Evolutionary conservation across 2,888 invertebrate species (phyloP).

Genomic region (Drosophila eohydei): DNA sequence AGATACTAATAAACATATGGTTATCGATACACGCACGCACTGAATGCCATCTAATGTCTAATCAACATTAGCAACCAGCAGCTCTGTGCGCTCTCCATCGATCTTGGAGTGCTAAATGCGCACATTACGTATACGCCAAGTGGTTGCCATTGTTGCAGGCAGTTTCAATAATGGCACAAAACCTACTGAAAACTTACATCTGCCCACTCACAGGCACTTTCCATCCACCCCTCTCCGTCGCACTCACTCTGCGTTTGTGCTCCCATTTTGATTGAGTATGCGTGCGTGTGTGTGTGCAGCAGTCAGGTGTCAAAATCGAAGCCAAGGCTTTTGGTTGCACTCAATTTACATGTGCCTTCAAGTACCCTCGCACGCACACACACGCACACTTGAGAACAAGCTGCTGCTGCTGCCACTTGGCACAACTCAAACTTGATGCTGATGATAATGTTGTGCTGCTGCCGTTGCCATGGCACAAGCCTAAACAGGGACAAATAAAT

Average conservation of each 20-base stretch:
- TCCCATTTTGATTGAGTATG: constrained; percentile 31
- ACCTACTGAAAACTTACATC: constrained; percentile 32
- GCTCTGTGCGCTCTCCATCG: constrained; percentile 5
- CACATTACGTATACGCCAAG: constrained; percentile 48
- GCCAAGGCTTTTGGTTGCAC: constrained; percentile 48
- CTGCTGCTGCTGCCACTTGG: constrained; percentile 29
- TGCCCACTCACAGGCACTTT: constrained; percentile 21
- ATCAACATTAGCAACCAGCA: constrained; percentile 14
- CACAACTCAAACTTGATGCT: constrained; percentile 28
- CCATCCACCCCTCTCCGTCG: neutral
- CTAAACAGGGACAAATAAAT: constrained; percentile 11
- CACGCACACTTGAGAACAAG: constrained; percentile 23
- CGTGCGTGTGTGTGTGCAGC: constrained; percentile 19
- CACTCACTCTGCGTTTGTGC: constrained; percentile 15
- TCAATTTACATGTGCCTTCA: constrained; percentile 52
- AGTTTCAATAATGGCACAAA: constrained; percentile 23
- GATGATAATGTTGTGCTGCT: constrained; percentile 28
- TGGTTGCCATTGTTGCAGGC: constrained; percentile 24
- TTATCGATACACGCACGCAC: neutral
- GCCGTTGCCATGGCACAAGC: constrained; percentile 21
- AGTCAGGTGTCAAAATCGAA: constrained; percentile 56
- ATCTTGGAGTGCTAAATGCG: constrained; percentile 35
- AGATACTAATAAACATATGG: constrained; percentile 10
- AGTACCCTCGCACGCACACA: constrained; percentile 30
- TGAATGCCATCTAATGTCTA: constrained; percentile 1